A percentile compares a stretch with the other conserved stretches of the same genome.
Evolutionary conservation across 2,113 vertebrate genomes (phyloP).

Genomic region (Oncorhynchus keta): DNA sequence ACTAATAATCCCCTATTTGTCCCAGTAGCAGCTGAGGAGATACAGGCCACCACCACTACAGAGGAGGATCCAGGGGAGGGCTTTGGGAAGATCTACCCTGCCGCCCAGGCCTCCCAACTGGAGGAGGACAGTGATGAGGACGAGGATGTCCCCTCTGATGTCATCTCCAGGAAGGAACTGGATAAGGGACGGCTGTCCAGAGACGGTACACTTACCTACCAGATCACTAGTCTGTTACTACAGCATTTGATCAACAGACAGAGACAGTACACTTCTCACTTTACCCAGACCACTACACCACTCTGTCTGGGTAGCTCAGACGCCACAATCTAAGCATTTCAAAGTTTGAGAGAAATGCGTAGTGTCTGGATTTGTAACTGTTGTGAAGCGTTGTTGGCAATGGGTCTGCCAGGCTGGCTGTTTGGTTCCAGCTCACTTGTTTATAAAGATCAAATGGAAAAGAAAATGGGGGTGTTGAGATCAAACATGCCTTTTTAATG

Average conservation of each 20-base stretch:
- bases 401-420: too few relatives aligned
- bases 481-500: background rate
- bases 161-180: slow-evolving; percentile 90
- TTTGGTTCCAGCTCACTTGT: too few relatives aligned
- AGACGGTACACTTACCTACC: slow-evolving; percentile 75
- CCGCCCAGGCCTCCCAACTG: slow-evolving; percentile 65
- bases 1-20: background rate
- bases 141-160: slow-evolving; percentile 82
- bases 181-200: slow-evolving; percentile 87
- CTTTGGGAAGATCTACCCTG: slow-evolving; percentile 94
- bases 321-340: too few relatives aligned
- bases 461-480: background rate
- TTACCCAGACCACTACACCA: too few relatives aligned
- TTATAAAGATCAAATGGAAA: too few relatives aligned
- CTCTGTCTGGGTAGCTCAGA: too few relatives aligned
- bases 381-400: too few relatives aligned
- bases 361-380: too few relatives aligned
- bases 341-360: too few relatives aligned
- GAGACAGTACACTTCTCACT: too few relatives aligned
- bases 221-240: too few relatives aligned
- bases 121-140: slow-evolving; percentile 79
- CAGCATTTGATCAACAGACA: too few relatives aligned
- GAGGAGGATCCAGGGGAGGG: slow-evolving; percentile 66
- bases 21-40: slow-evolving; percentile 27
- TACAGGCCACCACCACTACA: slow-evolving; percentile 1